phyloP scores from a whole-genome alignment of 2,797 vertebrate genomes.

The Sebastes oblongus region DNA sequence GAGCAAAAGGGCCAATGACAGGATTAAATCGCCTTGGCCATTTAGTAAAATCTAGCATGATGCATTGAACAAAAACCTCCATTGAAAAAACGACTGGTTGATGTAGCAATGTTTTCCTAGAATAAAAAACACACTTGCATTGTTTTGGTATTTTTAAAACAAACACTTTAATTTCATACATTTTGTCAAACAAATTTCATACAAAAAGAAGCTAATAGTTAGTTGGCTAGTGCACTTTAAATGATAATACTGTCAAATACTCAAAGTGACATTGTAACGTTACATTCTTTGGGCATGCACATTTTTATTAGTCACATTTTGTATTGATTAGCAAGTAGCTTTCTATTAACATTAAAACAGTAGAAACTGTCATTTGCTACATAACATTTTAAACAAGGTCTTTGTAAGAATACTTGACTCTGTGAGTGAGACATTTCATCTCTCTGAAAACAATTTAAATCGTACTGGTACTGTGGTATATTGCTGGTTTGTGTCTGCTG shows the following conservation, averaged over 20 bases:
- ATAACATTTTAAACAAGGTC: background rate
- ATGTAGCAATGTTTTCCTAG: background rate
- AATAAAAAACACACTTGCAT: background rate
- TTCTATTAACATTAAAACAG: background rate
- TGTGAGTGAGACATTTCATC: background rate
- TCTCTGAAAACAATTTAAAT: background rate
- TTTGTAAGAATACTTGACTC: background rate
- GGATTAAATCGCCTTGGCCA: background rate
- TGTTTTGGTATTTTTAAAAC: background rate
- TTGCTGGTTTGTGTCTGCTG: background rate
- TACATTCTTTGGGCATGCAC: slow-evolving; percentile 38
- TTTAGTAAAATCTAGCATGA: slow-evolving; percentile 16
- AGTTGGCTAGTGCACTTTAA: slow-evolving; percentile 37
- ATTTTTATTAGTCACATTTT: background rate
- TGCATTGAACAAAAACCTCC: background rate
- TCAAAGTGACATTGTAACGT: slow-evolving; percentile 47
- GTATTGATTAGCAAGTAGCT: background rate
- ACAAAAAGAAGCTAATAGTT: slow-evolving; percentile 41
- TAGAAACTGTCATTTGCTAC: background rate
- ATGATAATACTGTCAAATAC: slow-evolving; percentile 48
- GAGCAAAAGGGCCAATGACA: background rate
- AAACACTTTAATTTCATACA: slow-evolving; percentile 37
- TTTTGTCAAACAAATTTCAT: slow-evolving; percentile 19
- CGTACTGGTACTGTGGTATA: background rate
- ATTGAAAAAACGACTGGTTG: background rate